Evolutionary conservation across 1,140 invertebrate genomes (phyloP).

Genomic region (Nixonia krombeini): DNA sequence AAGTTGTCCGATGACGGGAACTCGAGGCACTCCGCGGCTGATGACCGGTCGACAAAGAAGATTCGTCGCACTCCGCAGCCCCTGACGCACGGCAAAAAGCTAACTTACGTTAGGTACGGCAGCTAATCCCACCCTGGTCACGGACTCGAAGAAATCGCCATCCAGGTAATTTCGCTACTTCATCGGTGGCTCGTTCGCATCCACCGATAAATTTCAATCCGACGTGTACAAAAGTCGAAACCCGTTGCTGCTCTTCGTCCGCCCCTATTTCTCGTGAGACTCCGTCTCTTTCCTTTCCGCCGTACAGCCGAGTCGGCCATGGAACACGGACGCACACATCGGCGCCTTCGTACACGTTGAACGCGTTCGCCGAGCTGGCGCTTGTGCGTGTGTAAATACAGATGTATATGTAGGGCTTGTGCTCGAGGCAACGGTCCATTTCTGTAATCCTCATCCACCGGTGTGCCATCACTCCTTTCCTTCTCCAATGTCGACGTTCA

Average conservation of each 20-base stretch:
- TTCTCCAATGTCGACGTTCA: background rate
- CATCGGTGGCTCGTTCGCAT: constrained; percentile 53
- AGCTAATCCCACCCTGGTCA: constrained; percentile 1
- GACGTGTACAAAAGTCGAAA: constrained; percentile 59
- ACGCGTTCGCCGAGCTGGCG: background rate
- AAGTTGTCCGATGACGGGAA: no score
- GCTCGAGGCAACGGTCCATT: constrained; percentile 46
- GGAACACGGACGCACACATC: no score
- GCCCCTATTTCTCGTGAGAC: background rate
- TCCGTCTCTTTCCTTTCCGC: constrained; percentile 6
- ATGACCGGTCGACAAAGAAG: constrained; percentile 10
- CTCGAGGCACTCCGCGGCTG: no score
- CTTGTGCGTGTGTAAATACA: background rate
- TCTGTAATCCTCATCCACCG: constrained; percentile 28
- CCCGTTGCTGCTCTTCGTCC: constrained; percentile 12
- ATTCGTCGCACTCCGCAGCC: constrained; percentile 7
- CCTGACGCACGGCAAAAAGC: background rate
- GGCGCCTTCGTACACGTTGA: background rate
- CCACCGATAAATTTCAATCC: constrained; percentile 68
- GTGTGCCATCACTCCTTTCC: constrained; percentile 11
- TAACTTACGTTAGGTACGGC: constrained; percentile 1
- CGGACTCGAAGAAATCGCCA: constrained; percentile 13
- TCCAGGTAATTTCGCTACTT: constrained; percentile 30
- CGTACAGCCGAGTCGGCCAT: no score
- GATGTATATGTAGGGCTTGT: constrained; percentile 25